Base-by-base conservation (phyloP, 1,140 invertebrate species). In the Monochamus saltuarius region DNA sequence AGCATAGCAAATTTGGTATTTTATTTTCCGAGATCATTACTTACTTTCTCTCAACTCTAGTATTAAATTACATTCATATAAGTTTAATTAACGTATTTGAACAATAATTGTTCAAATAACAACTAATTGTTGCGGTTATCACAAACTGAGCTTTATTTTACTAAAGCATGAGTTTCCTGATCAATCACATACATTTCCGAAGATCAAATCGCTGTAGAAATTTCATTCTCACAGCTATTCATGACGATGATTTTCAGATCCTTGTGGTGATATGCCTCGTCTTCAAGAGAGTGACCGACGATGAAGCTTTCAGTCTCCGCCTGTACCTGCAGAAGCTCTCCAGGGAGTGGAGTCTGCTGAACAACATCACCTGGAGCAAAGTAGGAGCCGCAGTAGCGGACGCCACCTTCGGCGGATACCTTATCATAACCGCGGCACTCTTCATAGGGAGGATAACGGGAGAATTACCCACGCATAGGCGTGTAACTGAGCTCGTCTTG, bases 271-370 rank as follows among this genome's bases (percentile, higher is more conserved):
- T 85, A 7, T 89, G 87, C 65, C 74, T 89, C 39, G 80, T 87
- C 1, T 82, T 82, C 57, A 85, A 88, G 73, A 79, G 87, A 59
- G 82, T 88, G 50, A 88, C 88, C 0, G 82, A 87, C 42, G 86
- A 88, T 65, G 88, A 90, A 72, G 86, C 86, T 38, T 78, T 81
- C 45, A 78, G 87, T 55, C 75, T 89, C 38, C 84, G 83, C 55
- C 80, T 85, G 42, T 84, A 84, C 58, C 77, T 88, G 43, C 83
- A 89, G 73, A 89, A 88, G 77, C 73, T 86, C 22, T 89, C 87
- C 19, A 77, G 84, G 52, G 87, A 89, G 76, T 89, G 88, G 88
- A 85, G 86, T n/a, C 79, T 88, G 4, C 74, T 89, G 46, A 87
- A 83, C 57, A 89, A 86, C 56, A 82, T 89, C 35, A 88, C 87